A percentile compares a stretch with the other conserved stretches of the same genome.
Evolutionary conservation across 2,888 invertebrate species (phyloP).

Genomic region (Eugnorisma glareosa): DNA sequence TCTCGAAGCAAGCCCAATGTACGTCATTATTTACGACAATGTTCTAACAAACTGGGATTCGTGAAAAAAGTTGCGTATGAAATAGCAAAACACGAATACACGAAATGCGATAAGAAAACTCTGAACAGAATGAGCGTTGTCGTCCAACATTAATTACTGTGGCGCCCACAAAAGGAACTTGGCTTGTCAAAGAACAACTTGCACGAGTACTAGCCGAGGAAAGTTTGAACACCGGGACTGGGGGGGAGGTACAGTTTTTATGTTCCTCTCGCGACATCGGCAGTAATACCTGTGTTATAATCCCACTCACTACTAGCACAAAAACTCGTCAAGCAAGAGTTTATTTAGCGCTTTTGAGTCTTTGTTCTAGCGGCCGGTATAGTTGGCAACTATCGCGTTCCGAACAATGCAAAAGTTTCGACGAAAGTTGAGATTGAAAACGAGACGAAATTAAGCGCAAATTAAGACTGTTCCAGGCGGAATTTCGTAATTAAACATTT

Average conservation of each 20-base stretch:
- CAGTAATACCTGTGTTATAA: constrained; percentile 77
- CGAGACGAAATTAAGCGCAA: constrained; percentile 79
- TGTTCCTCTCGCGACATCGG: constrained; percentile 64
- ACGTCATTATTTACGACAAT: constrained; percentile 74
- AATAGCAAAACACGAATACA: constrained; percentile 75
- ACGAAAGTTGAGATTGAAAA: constrained; percentile 81
- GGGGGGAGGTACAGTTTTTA: constrained; percentile 68
- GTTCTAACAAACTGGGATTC: constrained; percentile 68
- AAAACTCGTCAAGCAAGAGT: constrained; percentile 75
- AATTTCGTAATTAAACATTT: constrained; percentile 75
- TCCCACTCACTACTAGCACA: constrained; percentile 72
- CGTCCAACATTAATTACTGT: constrained; percentile 84
- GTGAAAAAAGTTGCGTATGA: constrained; percentile 73
- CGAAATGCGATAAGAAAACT: constrained; percentile 79
- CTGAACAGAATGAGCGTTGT: constrained; percentile 71
- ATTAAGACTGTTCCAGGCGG: constrained; percentile 76
- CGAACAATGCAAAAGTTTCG: constrained; percentile 78
- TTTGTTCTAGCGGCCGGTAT: constrained; percentile 74
- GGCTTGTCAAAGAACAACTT: constrained; percentile 81
- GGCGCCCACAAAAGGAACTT: constrained; percentile 78
- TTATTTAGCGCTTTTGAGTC: constrained; percentile 78
- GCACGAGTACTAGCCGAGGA: constrained; percentile 65
- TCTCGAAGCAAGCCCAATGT: constrained; percentile 69
- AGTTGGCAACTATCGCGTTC: constrained; percentile 73
- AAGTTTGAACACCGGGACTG: constrained; percentile 65